Conservation (phyloP, 2,797 vertebrate genomes). For the Ibycter americanus region DNA sequence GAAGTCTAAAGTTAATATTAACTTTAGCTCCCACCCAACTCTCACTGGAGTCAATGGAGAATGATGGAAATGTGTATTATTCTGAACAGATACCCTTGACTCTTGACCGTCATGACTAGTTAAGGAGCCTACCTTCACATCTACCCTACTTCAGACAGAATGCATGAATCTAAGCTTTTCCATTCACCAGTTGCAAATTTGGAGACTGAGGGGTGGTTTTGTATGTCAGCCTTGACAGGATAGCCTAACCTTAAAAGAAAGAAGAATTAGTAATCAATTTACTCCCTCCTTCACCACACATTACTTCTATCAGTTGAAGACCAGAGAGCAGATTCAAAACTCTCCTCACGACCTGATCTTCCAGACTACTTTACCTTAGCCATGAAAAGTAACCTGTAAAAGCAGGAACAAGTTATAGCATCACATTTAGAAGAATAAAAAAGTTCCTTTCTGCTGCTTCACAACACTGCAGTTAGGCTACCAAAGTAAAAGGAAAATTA, state of each 20-base stretch:
- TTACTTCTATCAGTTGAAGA: not conserved
- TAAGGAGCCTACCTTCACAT: not conserved
- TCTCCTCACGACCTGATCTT: not conserved
- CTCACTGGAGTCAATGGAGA: not conserved
- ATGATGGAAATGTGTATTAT: not conserved
- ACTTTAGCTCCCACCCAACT: not conserved
- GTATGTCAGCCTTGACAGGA: not conserved
- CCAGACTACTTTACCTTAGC: not conserved
- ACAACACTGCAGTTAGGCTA: not conserved
- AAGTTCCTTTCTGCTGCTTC: not conserved
- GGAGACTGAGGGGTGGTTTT: fast-evolving
- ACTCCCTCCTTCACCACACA: not conserved
- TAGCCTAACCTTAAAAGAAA: not conserved
- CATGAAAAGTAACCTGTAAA: not conserved
- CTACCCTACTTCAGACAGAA: not conserved
- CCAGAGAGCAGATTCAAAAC: not conserved
- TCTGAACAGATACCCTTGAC: not conserved
- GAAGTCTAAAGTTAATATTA: not conserved
- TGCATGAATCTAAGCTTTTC: not conserved
- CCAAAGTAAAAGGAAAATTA: not conserved
- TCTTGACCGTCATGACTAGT: not conserved
- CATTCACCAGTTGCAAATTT: not conserved
- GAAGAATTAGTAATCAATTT: not conserved
- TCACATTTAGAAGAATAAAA: not conserved
- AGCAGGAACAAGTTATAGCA: fast-evolving